phyloP scores from a whole-genome alignment of 2,888 invertebrate species.

The Prosopocoilus inquinatus region DNA sequence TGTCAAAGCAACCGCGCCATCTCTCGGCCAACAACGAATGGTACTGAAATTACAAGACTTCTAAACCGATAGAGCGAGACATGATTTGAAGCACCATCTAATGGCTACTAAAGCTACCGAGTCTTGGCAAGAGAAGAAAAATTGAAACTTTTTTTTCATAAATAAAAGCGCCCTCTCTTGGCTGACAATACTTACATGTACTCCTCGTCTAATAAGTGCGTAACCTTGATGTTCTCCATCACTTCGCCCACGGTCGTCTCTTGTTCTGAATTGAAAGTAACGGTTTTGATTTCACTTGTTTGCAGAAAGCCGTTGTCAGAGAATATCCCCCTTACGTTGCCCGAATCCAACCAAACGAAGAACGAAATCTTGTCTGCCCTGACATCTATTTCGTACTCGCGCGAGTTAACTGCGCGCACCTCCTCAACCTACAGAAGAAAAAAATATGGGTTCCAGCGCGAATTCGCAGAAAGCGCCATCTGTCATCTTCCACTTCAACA shows the following conservation, averaged over 20 bases:
- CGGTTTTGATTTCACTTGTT: slow-evolving; percentile 31
- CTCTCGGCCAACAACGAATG: too few species aligned
- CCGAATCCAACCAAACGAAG: slow-evolving; percentile 69
- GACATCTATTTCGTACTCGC: slow-evolving; percentile 45
- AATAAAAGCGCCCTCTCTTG: neutral
- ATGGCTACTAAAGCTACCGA: too few species aligned
- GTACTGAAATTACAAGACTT: too few species aligned
- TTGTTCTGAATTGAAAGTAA: slow-evolving; percentile 35
- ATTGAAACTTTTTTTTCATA: too few species aligned
- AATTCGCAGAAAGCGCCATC: slow-evolving; percentile 20
- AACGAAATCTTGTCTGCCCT: slow-evolving; percentile 57
- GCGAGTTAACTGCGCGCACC: slow-evolving; percentile 21
- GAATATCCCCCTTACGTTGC: slow-evolving; percentile 60
- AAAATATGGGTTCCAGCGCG: too few species aligned
- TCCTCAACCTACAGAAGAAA: slow-evolving; percentile 25
- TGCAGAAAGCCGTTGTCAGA: slow-evolving; percentile 71
- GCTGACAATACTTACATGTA: slow-evolving; percentile 8
- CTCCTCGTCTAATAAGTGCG: slow-evolving; percentile 12
- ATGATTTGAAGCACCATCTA: too few species aligned
- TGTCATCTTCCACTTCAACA: slow-evolving; percentile 16
- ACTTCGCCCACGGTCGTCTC: slow-evolving; percentile 29
- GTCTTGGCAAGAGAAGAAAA: too few species aligned
- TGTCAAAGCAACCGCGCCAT: too few species aligned
- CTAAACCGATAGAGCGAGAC: too few species aligned
- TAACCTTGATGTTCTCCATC: slow-evolving; percentile 28